These are phyloP conservation scores for Opisthograptis luteolata DNA, from an alignment of 2,888 invertebrate genomes.

Conservation along the genomic window DNA sequence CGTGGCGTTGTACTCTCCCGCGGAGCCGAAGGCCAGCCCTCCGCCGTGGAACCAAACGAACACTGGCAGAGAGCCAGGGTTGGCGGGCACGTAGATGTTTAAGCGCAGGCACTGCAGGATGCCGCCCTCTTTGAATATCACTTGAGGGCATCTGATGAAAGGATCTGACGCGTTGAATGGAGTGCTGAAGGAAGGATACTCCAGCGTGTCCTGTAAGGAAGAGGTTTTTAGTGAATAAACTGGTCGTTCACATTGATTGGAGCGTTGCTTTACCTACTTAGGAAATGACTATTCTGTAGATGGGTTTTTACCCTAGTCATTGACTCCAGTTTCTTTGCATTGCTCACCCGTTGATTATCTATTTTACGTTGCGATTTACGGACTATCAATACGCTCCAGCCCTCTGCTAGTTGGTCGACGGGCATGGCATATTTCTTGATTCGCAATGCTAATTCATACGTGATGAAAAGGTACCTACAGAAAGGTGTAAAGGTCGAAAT, in stretches of 20 bases:
- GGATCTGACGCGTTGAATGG: constrained; percentile 55
- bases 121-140: constrained; percentile 35
- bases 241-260: neutral
- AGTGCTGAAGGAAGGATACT: constrained; percentile 43
- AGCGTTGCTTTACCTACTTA: no score
- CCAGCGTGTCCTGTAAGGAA: constrained; percentile 45
- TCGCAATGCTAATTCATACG: no score
- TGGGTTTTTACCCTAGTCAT: no score
- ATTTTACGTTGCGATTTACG: no score
- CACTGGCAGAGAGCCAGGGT: constrained; percentile 47
- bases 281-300: no score
- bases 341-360: no score
- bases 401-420: no score
- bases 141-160: constrained; percentile 54
- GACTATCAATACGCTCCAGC: no score
- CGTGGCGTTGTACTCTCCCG: constrained; percentile 54
- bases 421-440: no score
- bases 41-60: constrained; percentile 71
- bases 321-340: no score
- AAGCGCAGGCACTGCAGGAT: constrained; percentile 50
- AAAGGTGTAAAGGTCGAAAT: no score
- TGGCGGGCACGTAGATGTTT: constrained; percentile 52
- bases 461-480: no score
- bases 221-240: neutral
- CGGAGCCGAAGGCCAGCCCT: constrained; percentile 55